Evolutionary conservation across 1,140 invertebrate genomes (phyloP).

Genomic region (Stegodyphus dumicola): DNA sequence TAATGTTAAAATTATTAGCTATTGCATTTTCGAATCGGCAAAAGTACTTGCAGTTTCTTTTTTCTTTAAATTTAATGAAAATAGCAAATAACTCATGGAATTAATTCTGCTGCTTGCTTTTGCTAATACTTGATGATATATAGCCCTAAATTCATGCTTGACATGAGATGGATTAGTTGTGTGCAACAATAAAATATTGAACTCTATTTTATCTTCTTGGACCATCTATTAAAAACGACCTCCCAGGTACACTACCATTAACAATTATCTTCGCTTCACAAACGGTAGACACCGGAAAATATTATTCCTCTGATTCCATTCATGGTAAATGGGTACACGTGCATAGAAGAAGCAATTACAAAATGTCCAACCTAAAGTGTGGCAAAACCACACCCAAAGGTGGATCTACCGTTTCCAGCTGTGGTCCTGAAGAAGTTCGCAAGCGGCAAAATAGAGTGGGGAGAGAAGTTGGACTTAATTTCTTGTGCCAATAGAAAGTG

Average conservation of each 20-base stretch:
- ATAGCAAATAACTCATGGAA: too few species aligned
- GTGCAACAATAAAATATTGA: too few species aligned
- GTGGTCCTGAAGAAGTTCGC: constrained; percentile 15
- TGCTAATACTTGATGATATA: too few species aligned
- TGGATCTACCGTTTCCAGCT: constrained; percentile 12
- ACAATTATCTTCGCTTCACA: background rate
- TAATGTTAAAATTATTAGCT: too few species aligned
- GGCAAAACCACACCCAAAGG: constrained; percentile 28
- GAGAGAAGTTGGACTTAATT: background rate
- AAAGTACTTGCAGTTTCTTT: too few species aligned
- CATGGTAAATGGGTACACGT: too few species aligned
- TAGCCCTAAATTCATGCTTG: too few species aligned
- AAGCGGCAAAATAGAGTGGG: background rate
- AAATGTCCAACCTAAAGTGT: background rate
- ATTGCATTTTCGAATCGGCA: too few species aligned
- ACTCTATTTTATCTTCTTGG: too few species aligned
- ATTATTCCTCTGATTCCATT: background rate
- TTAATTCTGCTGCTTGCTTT: too few species aligned
- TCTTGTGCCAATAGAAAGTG: constrained; percentile 15
- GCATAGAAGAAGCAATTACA: background rate
- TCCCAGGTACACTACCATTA: background rate
- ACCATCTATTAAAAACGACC: background rate
- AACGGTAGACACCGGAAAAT: background rate
- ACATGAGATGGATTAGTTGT: too few species aligned
- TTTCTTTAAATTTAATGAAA: too few species aligned